Percentiles rank a stretch among this genome's conserved stretches.
phyloP scores from a whole-genome alignment of 2,797 vertebrate genomes.

The Sebastes steindachneri region DNA sequence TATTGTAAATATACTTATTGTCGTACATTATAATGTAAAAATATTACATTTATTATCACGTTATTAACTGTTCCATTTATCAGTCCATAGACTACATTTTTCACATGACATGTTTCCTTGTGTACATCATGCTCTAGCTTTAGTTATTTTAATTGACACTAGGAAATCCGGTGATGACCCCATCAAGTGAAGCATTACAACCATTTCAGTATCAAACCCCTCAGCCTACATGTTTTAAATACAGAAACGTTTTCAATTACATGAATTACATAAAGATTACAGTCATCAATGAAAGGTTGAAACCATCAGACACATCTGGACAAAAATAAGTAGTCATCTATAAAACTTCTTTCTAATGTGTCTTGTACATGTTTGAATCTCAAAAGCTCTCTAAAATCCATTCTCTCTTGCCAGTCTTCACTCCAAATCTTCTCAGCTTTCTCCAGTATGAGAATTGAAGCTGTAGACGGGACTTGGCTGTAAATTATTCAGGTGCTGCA shows the following conservation, averaged over 20 bases:
- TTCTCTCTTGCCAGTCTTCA: not conserved
- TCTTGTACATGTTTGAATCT: conserved; percentile 2
- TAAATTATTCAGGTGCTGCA: conserved; percentile 69
- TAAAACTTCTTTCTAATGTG: not conserved
- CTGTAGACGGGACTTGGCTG: conserved; percentile 29
- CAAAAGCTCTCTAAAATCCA: not conserved
- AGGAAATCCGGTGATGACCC: not conserved
- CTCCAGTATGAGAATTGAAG: conserved; percentile 24
- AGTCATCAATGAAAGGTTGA: not conserved
- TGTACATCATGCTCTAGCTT: not conserved
- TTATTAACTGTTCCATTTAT: not conserved
- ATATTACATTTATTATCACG: not conserved
- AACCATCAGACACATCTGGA: not conserved
- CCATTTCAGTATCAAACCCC: not conserved
- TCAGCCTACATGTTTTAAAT: not conserved
- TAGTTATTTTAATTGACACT: not conserved
- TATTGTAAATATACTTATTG: not conserved
- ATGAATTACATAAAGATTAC: not conserved
- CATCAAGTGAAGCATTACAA: not conserved
- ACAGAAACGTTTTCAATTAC: not conserved
- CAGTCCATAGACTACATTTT: not conserved
- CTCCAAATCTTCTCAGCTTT: conserved; percentile 12
- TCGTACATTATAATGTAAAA: not conserved
- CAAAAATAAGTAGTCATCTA: not conserved
- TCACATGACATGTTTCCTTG: not conserved